Evolutionary conservation across 2,888 invertebrate species (phyloP), one percentile per base, ranked within the genome.

Genomic region (Polia nebulosa): DNA sequence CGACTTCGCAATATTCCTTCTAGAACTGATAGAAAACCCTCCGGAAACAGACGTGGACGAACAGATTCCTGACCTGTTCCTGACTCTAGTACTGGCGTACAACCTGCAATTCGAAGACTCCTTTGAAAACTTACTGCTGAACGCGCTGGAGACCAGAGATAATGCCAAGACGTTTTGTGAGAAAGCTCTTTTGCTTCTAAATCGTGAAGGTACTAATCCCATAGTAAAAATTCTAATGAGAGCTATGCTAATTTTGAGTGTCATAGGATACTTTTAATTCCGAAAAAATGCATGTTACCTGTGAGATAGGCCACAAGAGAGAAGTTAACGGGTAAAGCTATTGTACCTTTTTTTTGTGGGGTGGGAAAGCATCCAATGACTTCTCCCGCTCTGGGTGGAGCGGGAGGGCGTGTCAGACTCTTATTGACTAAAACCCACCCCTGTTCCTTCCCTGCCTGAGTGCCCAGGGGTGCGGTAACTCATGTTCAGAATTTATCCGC

Each of bases 101-200:
- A 99, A 99, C 94, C 96, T 99, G 47, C 99, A 99, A 93, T 99
- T 99, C 89, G 94, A 96, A 36, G 96, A 95, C 66, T 93, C 95
- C 13, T 92, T 95, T 9, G 97, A 98, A 62, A 98, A 98, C 89
- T 95, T 98, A 5, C 96, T 98, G 15, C 92, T 98, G 20, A 96
- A 97, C 79, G 97, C 97, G 0, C 93, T 98, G 83, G 97, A 97
- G 82, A 96, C 96, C 61, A 92, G 97, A 73, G 96, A 97, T 49
- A 96, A 97, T 56, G 98, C 98, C 0, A 99, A 99, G 93, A 97
- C 97, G 0, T 98, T 99, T 87, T 99, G 99, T 5, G 99, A 99
- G 91, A 99, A 99, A 93, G 96, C 98, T 58, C 95, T 99, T 56
- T 93, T 99, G 62, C 95, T 99, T 59, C 96, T 99, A 13, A 99